Conservation (phyloP, 2,888 invertebrate genomes). For the Tenthredo notha region DNA sequence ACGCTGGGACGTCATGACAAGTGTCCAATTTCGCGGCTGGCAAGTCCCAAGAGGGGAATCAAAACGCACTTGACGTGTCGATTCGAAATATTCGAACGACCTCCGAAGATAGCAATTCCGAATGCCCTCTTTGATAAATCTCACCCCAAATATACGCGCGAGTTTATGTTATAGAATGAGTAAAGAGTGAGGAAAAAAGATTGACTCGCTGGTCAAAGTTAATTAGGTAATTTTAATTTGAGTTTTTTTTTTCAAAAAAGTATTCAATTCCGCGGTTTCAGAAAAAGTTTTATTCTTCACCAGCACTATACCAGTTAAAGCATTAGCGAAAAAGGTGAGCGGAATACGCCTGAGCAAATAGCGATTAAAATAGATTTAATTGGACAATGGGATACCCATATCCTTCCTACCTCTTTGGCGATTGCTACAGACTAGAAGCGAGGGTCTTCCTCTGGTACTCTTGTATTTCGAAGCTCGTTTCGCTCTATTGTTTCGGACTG, state of each 20-base stretch:
- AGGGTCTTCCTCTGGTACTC: not conserved
- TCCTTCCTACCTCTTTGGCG: not conserved
- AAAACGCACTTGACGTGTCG: conserved; percentile 35
- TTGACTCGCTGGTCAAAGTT: not conserved
- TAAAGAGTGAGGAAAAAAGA: not conserved
- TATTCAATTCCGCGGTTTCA: not conserved
- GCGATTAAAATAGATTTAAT: conserved; percentile 22
- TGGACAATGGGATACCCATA: not conserved
- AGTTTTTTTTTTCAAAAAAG: not conserved
- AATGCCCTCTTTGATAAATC: conserved; percentile 19
- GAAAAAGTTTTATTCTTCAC: not conserved
- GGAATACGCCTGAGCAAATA: conserved; percentile 13
- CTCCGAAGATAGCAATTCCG: conserved; percentile 13
- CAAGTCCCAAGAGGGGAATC: conserved; percentile 32
- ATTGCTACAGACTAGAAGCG: conserved; percentile 8
- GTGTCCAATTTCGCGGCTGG: conserved; percentile 43
- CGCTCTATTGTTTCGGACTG: conserved; percentile 39
- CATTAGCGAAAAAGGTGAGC: conserved; percentile 1
- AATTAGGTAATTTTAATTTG: not conserved
- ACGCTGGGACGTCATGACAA: conserved; percentile 37
- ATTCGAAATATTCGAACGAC: conserved; percentile 19
- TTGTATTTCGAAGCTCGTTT: conserved; percentile 26
- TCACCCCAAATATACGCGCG: not conserved
- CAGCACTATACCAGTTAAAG: not conserved
- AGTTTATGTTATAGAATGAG: not conserved